These are phyloP conservation scores for Corythaixoides concolor DNA, from an alignment of 2,113 vertebrate species.

Conservation along the genomic window DNA sequence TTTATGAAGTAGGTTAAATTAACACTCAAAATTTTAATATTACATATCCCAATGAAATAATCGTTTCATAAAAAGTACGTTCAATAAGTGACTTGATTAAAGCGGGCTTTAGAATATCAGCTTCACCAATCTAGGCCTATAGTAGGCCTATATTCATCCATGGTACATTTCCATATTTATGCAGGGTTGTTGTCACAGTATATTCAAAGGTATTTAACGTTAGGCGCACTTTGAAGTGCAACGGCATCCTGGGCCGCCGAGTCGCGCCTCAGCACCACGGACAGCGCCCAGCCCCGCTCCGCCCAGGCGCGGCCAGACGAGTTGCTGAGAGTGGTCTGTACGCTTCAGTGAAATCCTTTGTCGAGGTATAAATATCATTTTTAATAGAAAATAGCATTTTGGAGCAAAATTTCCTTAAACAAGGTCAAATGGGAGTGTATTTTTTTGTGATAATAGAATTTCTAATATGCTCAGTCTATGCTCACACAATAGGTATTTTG, in stretches of 20 bases:
- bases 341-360: neutral
- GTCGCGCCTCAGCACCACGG: neutral
- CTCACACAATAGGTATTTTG: neutral
- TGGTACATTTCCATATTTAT: neutral
- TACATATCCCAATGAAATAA: neutral
- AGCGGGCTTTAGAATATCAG: neutral
- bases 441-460: neutral
- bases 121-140: neutral
- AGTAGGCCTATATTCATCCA: neutral
- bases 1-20: neutral
- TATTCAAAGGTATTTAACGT: accelerated
- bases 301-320: accelerated
- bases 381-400: accelerated
- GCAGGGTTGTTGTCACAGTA: neutral
- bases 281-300: neutral
- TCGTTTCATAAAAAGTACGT: neutral
- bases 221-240: accelerated
- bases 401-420: neutral
- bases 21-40: neutral
- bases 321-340: accelerated
- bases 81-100: neutral
- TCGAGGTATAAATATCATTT: accelerated
- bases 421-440: neutral
- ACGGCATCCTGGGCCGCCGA: accelerated
- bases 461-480: neutral